Conservation (phyloP, 2,888 invertebrate species). For the Cremastinae sp. region DNA sequence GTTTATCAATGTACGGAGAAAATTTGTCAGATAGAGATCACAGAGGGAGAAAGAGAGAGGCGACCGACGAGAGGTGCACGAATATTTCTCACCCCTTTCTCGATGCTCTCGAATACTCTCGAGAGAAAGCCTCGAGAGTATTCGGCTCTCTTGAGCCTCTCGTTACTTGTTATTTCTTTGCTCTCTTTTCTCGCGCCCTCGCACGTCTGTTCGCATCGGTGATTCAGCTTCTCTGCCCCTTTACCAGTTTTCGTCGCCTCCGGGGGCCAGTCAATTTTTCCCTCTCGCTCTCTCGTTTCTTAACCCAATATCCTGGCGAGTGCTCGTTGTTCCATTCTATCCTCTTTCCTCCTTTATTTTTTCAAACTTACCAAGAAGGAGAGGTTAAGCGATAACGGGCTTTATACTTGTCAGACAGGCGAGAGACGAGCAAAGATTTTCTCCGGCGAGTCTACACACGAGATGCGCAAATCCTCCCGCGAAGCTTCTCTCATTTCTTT, state of each 20-base stretch:
- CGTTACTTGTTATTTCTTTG: constrained; percentile 47
- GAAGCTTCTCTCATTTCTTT: constrained; percentile 15
- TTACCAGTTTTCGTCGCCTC: constrained; percentile 69
- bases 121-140: background rate
- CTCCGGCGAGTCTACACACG: constrained; percentile 27
- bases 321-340: constrained; percentile 15
- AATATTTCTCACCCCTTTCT: constrained; percentile 11
- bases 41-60: no score
- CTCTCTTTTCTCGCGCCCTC: constrained; percentile 61
- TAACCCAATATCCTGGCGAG: no score
- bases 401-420: constrained; percentile 38
- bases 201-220: constrained; percentile 46
- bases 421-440: constrained; percentile 49
- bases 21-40: constrained; percentile 35
- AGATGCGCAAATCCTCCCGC: constrained; percentile 43
- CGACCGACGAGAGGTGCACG: constrained; percentile 31
- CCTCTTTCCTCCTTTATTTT: constrained; percentile 39
- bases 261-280: constrained; percentile 58
- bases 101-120: background rate
- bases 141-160: constrained; percentile 28
- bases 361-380: constrained; percentile 36
- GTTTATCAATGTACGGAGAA: constrained; percentile 25
- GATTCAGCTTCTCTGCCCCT: constrained; percentile 45
- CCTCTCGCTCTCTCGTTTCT: constrained; percentile 43
- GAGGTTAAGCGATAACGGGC: constrained; percentile 55